Base-by-base conservation (phyloP, 2,113 vertebrate species). In the Ariopsis seemanni region DNA sequence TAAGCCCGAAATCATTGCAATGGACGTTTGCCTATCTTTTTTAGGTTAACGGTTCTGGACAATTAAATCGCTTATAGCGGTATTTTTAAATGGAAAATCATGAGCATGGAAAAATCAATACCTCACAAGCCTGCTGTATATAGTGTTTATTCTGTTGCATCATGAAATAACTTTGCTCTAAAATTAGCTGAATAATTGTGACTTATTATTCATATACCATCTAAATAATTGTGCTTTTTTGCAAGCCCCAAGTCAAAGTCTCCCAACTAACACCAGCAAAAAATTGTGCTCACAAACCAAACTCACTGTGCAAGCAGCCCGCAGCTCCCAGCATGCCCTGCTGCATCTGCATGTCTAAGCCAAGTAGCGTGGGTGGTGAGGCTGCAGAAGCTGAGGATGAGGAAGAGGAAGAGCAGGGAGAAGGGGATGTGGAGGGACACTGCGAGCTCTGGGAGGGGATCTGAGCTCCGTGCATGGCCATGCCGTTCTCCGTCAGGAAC, bases 401-500 rank as follows among this genome's bases (percentile, higher is more conserved):
- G 0, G 95, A 95, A 8, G 94, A 92, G 0, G 94, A 92, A 7
- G 95, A 95, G 87, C 92, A 92, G 17, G 93, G 91, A 34, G 94
- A 93, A 0, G 95, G 95, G 9, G 95, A 94, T 62, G 94, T 93
- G 15, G 94, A 93, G 83, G 94, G 94, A 92, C 95, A 96, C 93
- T 96, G 95, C 89, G 95, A 96, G 90, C 94, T 95, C 91, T 96
- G 95, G 0, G 95, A 95, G 22, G 95, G 95, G 85, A 96, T 93
- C 91, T 96, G 94, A 65, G 94, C 94, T 82, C 92, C 94, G 87
- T 95, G 94, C 88, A 93, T 93, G 89, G 94, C 95, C 95, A 96
- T 96, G 86, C 95, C 95, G 30, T 96, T 96, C 88, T 96, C 95
- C 0, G 94, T 95, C 85, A 96, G 93, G 89, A 96, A 96, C 92